A percentile compares a stretch with the other conserved stretches of the same genome.
Conservation (phyloP, 2,797 vertebrate genomes). For the Pampus argenteus region DNA sequence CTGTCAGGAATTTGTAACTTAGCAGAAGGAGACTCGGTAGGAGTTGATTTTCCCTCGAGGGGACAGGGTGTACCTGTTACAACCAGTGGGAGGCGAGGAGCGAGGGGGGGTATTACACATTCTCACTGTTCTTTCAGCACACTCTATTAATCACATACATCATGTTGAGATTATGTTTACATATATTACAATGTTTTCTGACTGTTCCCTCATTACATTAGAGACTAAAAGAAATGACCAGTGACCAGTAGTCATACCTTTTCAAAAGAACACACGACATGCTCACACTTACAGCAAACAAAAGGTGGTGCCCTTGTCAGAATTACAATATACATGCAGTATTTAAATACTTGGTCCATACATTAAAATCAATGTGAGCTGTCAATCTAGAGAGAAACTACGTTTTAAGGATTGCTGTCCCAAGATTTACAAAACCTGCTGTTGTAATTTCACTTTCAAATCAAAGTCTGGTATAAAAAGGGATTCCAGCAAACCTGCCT, state of each 20-base stretch:
- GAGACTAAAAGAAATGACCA: not conserved
- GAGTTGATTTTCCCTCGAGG: conserved; percentile 35
- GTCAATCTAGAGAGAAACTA: not conserved
- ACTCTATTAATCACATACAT: not conserved
- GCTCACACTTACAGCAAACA: conserved; percentile 3
- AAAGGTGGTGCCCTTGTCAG: conserved; percentile 12
- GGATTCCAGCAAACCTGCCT: not conserved
- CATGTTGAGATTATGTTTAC: not conserved
- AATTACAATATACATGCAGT: not conserved
- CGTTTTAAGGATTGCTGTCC: not conserved
- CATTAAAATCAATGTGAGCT: not conserved
- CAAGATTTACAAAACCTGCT: not conserved
- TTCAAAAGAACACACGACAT: conserved; percentile 18
- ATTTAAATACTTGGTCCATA: not conserved
- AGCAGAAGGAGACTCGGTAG: conserved; percentile 55
- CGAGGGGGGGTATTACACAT: too few species aligned
- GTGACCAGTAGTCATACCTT: conserved; percentile 20
- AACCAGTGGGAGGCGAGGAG: conserved; percentile 53
- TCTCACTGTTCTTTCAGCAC: conserved; percentile 12
- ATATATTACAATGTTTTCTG: conserved; percentile 15
- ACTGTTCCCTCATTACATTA: conserved; percentile 25
- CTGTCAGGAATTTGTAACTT: conserved; percentile 34
- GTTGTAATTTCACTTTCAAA: not conserved
- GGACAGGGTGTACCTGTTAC: conserved; percentile 59
- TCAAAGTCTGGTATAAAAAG: not conserved